phyloP scores from a whole-genome alignment of 2,797 vertebrate genomes.

The Sciurus carolinensis region DNA sequence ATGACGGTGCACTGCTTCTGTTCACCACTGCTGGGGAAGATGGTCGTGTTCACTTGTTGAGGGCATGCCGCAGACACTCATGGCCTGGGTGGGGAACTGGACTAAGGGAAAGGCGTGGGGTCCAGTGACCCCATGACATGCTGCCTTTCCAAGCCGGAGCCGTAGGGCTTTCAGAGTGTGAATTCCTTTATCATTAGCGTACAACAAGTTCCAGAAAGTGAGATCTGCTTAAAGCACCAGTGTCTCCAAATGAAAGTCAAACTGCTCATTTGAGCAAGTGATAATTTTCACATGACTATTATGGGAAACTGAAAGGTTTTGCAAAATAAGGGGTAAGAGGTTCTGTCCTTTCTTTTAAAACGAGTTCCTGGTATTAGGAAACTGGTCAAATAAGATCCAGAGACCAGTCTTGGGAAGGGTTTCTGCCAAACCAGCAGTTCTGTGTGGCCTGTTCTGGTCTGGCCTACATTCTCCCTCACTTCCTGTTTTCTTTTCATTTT shows the following conservation, averaged over 20 bases:
- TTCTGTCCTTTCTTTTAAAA: slow-evolving; percentile 53
- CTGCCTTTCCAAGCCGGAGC: background rate
- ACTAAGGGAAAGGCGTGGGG: background rate
- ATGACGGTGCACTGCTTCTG: fast-evolving
- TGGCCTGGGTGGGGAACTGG: background rate
- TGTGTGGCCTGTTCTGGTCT: background rate
- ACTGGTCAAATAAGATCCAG: background rate
- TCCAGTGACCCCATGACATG: background rate
- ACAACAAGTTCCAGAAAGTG: background rate
- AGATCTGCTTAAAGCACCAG: background rate
- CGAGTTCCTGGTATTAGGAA: slow-evolving; percentile 23
- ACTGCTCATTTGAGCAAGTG: slow-evolving; percentile 33
- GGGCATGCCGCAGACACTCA: fast-evolving
- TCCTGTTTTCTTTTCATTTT: background rate
- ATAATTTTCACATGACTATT: slow-evolving; percentile 43
- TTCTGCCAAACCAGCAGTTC: background rate
- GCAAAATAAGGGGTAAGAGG: background rate
- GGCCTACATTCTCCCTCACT: background rate
- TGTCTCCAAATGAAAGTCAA: background rate
- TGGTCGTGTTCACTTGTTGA: background rate
- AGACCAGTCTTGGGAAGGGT: background rate
- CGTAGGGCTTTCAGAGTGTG: background rate
- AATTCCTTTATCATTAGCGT: background rate
- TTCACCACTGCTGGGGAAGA: background rate
- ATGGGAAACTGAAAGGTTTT: background rate